Evolutionary conservation across 2,113 vertebrate species (phyloP), one percentile per base, ranked within the genome.

Genomic region (Laterallus jamaicensis): DNA sequence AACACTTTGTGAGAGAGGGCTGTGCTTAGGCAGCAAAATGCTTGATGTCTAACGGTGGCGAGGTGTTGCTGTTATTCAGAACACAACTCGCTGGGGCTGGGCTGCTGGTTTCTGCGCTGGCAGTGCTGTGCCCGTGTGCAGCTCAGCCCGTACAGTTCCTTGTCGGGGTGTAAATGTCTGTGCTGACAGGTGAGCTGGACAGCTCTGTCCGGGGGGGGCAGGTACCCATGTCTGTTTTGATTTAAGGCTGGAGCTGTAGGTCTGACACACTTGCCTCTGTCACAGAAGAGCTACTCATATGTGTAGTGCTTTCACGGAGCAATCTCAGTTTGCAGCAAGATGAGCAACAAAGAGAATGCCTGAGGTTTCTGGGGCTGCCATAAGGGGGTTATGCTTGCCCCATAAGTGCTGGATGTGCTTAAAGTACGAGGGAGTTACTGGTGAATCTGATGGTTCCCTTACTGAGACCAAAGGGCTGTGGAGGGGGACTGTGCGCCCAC

Each of bases 271-370:
- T 80, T 86, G 21, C 13, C n/a, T 5, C 54, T 55, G 37, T 35
- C 50, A 16, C 11, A 6, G 54, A 20, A 42, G 39, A 60, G 63
- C 62, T 52, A 15, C 66, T 56, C 4, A 0, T 6, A 6, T 0
- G 26, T 0, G 0, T 32, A 40, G 29, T 29, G 6, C 18, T 55
- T 22, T 47, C 0, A 1, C 3, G 37, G 62, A 70, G 58, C 28
- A 71, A 32, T 37, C 56, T 64, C 4, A 0, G 4, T 69, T 82
- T 82, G 76, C 59, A 77, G 25, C 55, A 55, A 58, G 73, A 39
- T 70, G 66, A 68, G 31, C 35, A 28, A 17, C 37, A 39, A 88
- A 77, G 62, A 54, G 56, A 64, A 56, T 42, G 31, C 12, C 56
- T 75, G 82, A 82, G 54, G 11, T 86, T 88, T 90, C 32, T 0